Conservation (phyloP, 1,140 invertebrate species). For the Tachypleus tridentatus region DNA sequence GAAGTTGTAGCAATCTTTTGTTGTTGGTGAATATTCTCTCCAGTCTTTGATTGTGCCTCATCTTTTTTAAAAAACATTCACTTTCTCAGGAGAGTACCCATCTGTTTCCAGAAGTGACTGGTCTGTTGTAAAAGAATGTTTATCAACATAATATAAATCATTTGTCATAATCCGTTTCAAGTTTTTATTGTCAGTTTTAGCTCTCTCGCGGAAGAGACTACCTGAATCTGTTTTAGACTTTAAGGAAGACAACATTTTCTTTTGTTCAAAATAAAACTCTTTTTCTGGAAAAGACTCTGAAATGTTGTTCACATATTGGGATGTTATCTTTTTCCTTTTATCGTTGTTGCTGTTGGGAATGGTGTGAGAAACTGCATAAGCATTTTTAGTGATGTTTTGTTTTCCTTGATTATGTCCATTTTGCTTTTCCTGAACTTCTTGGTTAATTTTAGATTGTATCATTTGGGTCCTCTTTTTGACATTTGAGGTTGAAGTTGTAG, state of each 20-base stretch:
- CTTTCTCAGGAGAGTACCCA: slow-evolving; percentile 60
- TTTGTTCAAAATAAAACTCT: slow-evolving; percentile 54
- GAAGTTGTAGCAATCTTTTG: slow-evolving; percentile 61
- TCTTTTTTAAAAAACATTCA: slow-evolving; percentile 43
- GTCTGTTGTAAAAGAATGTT: slow-evolving; percentile 42
- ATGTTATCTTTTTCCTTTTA: slow-evolving; percentile 2
- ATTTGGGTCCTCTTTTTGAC: background rate
- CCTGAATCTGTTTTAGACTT: slow-evolving; percentile 49
- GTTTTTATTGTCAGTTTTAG: slow-evolving; percentile 58
- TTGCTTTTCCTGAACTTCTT: background rate
- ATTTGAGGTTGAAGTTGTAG: background rate
- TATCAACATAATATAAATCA: slow-evolving; percentile 64
- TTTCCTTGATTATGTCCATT: background rate
- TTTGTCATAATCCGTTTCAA: slow-evolving; percentile 62
- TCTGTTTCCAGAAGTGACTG: slow-evolving; percentile 54
- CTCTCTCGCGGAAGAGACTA: slow-evolving; percentile 60
- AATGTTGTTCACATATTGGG: background rate
- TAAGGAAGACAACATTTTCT: slow-evolving; percentile 53
- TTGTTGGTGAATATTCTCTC: slow-evolving; percentile 69
- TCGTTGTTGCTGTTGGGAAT: slow-evolving; percentile 3
- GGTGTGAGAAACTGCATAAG: slow-evolving; percentile 13
- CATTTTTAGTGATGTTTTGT: slow-evolving; percentile 12
- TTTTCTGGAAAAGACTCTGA: slow-evolving; percentile 42
- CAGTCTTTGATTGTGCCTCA: slow-evolving; percentile 53
- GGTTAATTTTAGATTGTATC: background rate